Base-by-base conservation (phyloP, 1,140 invertebrate genomes). In the Xylocopa sonorina region DNA sequence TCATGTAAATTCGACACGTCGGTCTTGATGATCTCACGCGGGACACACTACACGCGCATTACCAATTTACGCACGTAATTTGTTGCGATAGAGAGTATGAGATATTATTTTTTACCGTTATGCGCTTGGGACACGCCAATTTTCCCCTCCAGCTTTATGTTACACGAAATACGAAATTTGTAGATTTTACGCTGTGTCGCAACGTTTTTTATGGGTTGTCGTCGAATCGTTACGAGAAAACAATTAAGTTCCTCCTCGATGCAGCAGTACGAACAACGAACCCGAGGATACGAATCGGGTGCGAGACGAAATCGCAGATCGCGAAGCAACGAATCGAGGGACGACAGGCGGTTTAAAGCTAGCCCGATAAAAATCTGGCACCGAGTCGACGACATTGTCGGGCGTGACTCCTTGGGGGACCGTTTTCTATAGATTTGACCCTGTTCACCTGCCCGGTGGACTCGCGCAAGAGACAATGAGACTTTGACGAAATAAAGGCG, bases 391-490 rank as follows among this genome's bases (percentile, higher is more conserved):
- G 55, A 80, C 57, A 50, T 21, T 5, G 18, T 63, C 41, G 55
- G 50, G 14, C 78, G 63, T 85, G 57, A 81, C 29, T 78, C 38
- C 12, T 34, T n/a, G 16, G n/a, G 50, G 24, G 34, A 43, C 2
- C 29, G 27, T 68, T 84, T 74, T 81, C 74, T 68, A 81, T 55
- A 34, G 43, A 29, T 21, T 53, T 68, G 60, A 71, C 48, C 67
- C 34, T 50, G 48, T 60, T 83, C 77, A 83, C 50, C 58, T 82
- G 50, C 51, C 21, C 9, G n/a, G 38, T 18, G 18, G 2, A 77
- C 73, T 43, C 14, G 14, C 38, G 16, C n/a, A 60, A 81, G 53
- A 85, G 80, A 85, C 68, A 81, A 84, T 78, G 41, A 81, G 60
- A 78, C 53, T 75, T 81, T 78, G 64, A 82, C 64, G 51, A 84